A percentile compares a stretch with the other conserved stretches of the same genome.
These are phyloP conservation scores for Bovichtus diacanthus DNA, from an alignment of 2,797 vertebrate genomes.

Conservation along the genomic window DNA sequence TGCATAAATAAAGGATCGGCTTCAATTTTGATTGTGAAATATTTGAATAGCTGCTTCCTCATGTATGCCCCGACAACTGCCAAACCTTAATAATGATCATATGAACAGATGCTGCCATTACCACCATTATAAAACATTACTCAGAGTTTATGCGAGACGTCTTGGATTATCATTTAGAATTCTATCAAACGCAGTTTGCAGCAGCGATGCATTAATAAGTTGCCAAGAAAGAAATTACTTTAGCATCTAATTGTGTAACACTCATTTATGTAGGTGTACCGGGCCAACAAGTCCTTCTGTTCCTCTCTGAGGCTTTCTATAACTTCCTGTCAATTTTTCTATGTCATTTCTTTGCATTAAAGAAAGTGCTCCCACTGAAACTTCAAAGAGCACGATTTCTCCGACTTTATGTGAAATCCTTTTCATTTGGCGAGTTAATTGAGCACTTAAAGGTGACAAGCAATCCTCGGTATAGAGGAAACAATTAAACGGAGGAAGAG, in stretches of 20 bases:
- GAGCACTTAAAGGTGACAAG: slow-evolving; percentile 18
- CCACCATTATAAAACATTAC: slow-evolving; percentile 13
- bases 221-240: not conserved
- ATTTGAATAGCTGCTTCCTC: not conserved
- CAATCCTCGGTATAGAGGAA: slow-evolving; percentile 10
- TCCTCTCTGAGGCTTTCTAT: not conserved
- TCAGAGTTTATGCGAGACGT: not conserved
- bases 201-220: not conserved
- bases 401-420: slow-evolving; percentile 30
- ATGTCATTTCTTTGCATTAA: slow-evolving; percentile 23
- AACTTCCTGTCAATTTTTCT: slow-evolving; percentile 2
- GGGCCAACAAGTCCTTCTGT: slow-evolving; percentile 14
- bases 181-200: slow-evolving; percentile 12
- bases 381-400: slow-evolving; percentile 11
- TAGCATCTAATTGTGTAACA: slow-evolving; percentile 6
- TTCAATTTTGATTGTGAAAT: not conserved
- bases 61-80: not conserved
- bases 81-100: not conserved
- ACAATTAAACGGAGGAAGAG: slow-evolving; percentile 13
- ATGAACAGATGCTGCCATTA: slow-evolving; percentile 7
- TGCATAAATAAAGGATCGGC: not conserved
- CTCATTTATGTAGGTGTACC: slow-evolving; percentile 21
- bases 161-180: not conserved
- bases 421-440: slow-evolving; percentile 34
- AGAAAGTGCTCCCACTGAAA: slow-evolving; percentile 8